Base-by-base conservation (phyloP, 2,113 vertebrate species). In the Antechinus flavipes region DNA sequence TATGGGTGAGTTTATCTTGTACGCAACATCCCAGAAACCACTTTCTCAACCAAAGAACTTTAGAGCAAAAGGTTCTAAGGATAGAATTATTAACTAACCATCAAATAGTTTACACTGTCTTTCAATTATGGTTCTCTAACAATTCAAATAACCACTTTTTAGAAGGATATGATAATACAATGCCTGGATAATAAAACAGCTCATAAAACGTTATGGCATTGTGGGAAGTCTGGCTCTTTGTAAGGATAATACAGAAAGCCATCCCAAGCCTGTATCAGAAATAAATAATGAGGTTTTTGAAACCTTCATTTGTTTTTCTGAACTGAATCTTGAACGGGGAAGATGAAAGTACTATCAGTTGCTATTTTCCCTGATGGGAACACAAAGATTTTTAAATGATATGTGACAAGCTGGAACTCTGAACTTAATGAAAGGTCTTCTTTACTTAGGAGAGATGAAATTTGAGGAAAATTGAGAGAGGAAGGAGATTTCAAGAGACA, bases 231-330 rank as follows among this genome's bases (percentile, higher is more conserved):
- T 92, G 92, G 5, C 9, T 89, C 24, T 42, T 94, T 95, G 91
- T 94, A 76, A 97, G 93, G 16, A 91, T 1, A 9, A 19, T 3
- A 90, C 95, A 97, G 47, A 96, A 96, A 95, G 96, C 46, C 26
- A 95, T 8, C 19, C 54, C 55, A 19, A 90, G 30, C 94, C 94
- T 92, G 96, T 54, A 16, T 55, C 26, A 92, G 93, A 98, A 98
- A 96, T 97, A 97, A 96, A 97, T 98, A 97, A 96, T 90, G 95
- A 95, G 94, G 84, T 96, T 91, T 96, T 96, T 90, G 94, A 97
- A 96, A 95, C n/a, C 27, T 5, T 97, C 96, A 97, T 95, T 84
- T 84, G n/a, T 96, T 97, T 95, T 35, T 91, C 94, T 91, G 95
- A 96, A 94, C 0, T 24, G 94, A 97, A 94, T 94, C 91, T 42